A percentile compares a stretch with the other conserved stretches of the same genome.
phyloP scores from a whole-genome alignment of 2,888 invertebrate species.

The Dione vanillae region DNA sequence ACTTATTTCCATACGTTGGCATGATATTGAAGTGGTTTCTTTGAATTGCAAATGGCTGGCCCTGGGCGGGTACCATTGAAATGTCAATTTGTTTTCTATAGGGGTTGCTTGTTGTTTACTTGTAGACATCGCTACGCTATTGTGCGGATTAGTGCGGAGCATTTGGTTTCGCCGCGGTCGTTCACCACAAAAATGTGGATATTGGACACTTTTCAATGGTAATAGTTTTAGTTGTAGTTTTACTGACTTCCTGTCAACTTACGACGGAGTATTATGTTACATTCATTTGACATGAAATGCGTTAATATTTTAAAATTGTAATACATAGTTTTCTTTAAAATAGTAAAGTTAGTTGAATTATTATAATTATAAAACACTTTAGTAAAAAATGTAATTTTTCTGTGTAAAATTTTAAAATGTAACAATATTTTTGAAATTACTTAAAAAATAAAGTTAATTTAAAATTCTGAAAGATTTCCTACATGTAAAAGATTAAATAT shows the following conservation, averaged over 20 bases:
- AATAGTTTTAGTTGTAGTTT: slow-evolving; percentile 15
- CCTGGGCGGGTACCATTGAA: slow-evolving; percentile 76
- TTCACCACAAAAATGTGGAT: slow-evolving; percentile 15
- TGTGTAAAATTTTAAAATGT: too few relatives aligned
- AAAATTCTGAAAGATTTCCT: too few relatives aligned
- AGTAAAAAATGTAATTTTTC: too few relatives aligned
- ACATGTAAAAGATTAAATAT: too few relatives aligned
- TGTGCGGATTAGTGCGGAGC: slow-evolving; percentile 56
- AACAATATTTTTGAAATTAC: background rate
- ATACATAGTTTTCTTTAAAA: too few relatives aligned
- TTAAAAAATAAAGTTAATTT: too few relatives aligned
- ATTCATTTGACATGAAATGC: background rate
- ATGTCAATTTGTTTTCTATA: slow-evolving; percentile 84
- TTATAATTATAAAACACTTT: background rate
- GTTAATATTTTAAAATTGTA: background rate
- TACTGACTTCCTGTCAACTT: slow-evolving; percentile 9
- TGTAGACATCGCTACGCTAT: slow-evolving; percentile 67
- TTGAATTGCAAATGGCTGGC: slow-evolving; percentile 81
- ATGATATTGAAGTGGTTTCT: slow-evolving; percentile 76
- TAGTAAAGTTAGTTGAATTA: background rate
- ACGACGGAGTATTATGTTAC: background rate
- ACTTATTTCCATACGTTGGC: slow-evolving; percentile 77
- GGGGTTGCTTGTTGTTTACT: slow-evolving; percentile 67
- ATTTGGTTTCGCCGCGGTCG: slow-evolving; percentile 39
- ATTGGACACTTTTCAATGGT: slow-evolving; percentile 29